These are phyloP conservation scores for Hypomesus transpacificus DNA, from an alignment of 2,113 vertebrate genomes.

Conservation along the genomic window DNA sequence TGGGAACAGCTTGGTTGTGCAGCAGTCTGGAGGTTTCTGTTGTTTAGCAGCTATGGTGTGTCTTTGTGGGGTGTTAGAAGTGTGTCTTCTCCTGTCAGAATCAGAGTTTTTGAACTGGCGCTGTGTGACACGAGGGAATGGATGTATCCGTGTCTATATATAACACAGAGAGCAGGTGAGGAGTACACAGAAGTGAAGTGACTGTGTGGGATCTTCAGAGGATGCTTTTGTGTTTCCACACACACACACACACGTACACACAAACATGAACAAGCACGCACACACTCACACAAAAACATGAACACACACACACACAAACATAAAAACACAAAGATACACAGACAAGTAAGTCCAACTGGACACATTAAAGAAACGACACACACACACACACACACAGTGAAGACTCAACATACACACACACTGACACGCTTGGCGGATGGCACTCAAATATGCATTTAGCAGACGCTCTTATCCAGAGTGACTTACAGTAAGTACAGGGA, in stretches of 20 bases:
- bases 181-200: constrained; percentile 37
- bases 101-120: constrained; percentile 40
- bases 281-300: constrained; percentile 10
- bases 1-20: no score
- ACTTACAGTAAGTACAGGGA: no score
- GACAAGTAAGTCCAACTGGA: neutral
- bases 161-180: constrained; percentile 50
- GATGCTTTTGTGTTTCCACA: constrained; percentile 23
- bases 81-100: constrained; percentile 43
- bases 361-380: constrained; percentile 5
- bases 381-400: constrained; percentile 15
- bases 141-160: constrained; percentile 56
- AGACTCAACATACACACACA: neutral
- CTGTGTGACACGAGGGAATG: constrained; percentile 35
- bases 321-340: neutral
- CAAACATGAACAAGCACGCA: neutral
- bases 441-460: no score
- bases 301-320: neutral
- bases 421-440: neutral
- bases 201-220: constrained; percentile 34
- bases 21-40: neutral
- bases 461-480: no score
- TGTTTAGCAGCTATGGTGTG: constrained; percentile 9
- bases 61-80: constrained; percentile 18
- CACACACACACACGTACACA: neutral